A percentile compares a stretch with the other conserved stretches of the same genome.
phyloP scores from a whole-genome alignment of 2,113 vertebrate genomes.

The Sylvia atricapilla region DNA sequence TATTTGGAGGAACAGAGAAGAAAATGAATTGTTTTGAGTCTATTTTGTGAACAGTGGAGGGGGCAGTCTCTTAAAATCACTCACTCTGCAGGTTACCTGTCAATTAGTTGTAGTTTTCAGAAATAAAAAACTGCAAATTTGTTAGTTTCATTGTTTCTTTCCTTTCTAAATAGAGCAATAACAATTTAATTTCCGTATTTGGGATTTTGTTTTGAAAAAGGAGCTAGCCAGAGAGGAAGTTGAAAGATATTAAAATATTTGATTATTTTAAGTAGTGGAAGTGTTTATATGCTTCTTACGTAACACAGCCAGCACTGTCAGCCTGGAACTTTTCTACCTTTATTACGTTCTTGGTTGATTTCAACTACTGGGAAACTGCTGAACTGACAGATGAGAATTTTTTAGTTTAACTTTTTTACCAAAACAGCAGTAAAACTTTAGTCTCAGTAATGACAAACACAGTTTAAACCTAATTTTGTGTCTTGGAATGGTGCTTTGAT shows the following conservation, averaged over 20 bases:
- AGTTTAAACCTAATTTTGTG: background rate
- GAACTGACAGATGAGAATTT: background rate
- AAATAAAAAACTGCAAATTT: background rate
- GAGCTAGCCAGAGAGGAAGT: background rate
- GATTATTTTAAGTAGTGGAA: slow-evolving; percentile 20
- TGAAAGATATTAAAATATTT: background rate
- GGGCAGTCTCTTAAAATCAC: background rate
- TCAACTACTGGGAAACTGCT: background rate
- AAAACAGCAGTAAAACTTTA: background rate
- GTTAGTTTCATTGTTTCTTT: background rate
- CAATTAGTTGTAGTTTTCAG: background rate
- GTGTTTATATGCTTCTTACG: background rate
- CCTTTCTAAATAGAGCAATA: background rate
- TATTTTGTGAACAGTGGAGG: background rate
- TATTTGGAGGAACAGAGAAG: background rate
- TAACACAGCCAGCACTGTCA: background rate
- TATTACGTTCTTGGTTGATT: background rate
- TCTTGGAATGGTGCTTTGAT: background rate
- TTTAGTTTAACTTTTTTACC: slow-evolving; percentile 22
- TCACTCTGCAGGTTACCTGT: background rate
- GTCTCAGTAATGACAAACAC: background rate
- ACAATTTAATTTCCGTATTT: background rate
- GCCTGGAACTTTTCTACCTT: background rate
- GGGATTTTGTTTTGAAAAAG: background rate
- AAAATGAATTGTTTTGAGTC: background rate